Conservation (phyloP, 2,113 vertebrate genomes). For the Pterocles gutturalis region DNA sequence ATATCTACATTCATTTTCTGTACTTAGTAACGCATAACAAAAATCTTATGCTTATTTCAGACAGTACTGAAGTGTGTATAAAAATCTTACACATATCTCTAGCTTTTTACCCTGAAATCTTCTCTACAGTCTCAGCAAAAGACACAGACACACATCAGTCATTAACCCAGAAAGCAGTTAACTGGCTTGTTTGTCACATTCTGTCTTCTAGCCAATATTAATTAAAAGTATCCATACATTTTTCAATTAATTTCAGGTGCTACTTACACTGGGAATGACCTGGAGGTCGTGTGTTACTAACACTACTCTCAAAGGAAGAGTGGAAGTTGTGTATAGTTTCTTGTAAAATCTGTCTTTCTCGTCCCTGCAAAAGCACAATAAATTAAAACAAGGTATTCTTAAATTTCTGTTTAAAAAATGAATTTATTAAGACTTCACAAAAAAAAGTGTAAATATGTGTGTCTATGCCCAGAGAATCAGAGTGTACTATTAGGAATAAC, state of each 20-base stretch:
- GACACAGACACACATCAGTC: not conserved
- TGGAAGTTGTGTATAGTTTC: conserved; percentile 99
- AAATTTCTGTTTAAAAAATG: not conserved
- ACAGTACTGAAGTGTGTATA: not conserved
- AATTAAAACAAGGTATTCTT: conserved; percentile 32
- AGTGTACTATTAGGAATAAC: not conserved
- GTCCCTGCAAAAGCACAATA: conserved; percentile 80
- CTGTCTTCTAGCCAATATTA: not conserved
- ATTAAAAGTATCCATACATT: not conserved
- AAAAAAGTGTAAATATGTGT: not conserved
- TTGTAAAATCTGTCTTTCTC: conserved; percentile 95
- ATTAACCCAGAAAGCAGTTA: not conserved
- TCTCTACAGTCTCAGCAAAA: not conserved
- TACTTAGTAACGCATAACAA: not conserved
- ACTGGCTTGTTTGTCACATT: not conserved
- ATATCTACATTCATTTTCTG: not conserved
- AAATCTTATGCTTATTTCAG: not conserved
- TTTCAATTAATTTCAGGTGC: not conserved
- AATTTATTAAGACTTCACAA: not conserved
- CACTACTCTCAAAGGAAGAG: conserved; percentile 97
- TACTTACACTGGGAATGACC: conserved; percentile 87
- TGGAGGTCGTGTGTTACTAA: conserved; percentile 89
- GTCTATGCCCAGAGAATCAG: not conserved
- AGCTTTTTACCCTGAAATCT: not conserved
- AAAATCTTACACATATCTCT: not conserved